Evolutionary conservation across 2,113 vertebrate species (phyloP), one percentile per base, ranked within the genome.

Genomic region (Falco punctatus): DNA sequence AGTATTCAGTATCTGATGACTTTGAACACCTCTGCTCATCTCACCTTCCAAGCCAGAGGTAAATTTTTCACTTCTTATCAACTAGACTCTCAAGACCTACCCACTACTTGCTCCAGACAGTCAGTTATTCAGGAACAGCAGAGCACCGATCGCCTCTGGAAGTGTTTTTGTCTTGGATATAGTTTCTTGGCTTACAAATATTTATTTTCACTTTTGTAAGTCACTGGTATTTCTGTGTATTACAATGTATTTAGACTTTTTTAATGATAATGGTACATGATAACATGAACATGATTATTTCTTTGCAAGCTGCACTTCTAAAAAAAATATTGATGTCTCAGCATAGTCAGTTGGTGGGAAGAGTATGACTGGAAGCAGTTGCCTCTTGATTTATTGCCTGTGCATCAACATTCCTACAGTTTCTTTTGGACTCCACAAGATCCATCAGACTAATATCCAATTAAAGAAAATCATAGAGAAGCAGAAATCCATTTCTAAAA

Each of bases 251-350:
- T 74, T n/a, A 26, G 2, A 0, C 5, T 27, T 42, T 61, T 44
- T 48, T 79, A 9, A 90, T 33, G 18, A 48, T 35, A 80, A 85
- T 20, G 23, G 18, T 21, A 77, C 0, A 2, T 75, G 28, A 20
- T 91, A 11, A 61, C 4, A 2, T 49, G 70, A 96, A 85, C 26
- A 33, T 0, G 2, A 85, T 74, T 64, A 49, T 59, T 71, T 62
- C 30, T 70, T 44, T 71, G 27, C 20, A 89, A 92, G 54, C 11
- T 85, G 22, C 14, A 66, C 20, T 75, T 89, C 77, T 91, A 52
- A 81, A 95, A 96, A 90, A 58, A 93, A 89, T 78, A 83, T 2
- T 73, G 32, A 91, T 86, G 74, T 26, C 85, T 92, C 89, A 87
- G 91, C 46, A 81, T 28, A 85, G 54, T 69, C 2, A 3, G 66